Evolutionary conservation across 2,797 vertebrate species (phyloP), one percentile per base, ranked within the genome.

Genomic region (Diplodus puntazzo): DNA sequence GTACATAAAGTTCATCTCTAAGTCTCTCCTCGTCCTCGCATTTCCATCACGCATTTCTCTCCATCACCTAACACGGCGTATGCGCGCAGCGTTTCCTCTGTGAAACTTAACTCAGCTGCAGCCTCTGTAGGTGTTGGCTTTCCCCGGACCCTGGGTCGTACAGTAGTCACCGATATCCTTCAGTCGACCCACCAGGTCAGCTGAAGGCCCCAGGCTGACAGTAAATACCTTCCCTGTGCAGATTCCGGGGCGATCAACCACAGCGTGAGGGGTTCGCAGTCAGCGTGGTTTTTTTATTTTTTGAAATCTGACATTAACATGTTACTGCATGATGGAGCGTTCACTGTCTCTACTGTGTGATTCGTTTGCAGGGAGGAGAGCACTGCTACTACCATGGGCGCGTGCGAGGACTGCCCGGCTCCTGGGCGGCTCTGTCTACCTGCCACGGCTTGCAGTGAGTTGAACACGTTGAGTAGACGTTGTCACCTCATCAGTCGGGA

Each of bases 311-410:
- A 71, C 17, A 27, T 83, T 42, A 60, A 27, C 54, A 10, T 27
- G 77, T 76, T 61, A 74, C 72, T 57, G 55, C 39, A 72, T 21
- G 73, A 70, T 66, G 61, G 27, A 16, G 73, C 42, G 8, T 69
- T 79, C 5, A 2, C 20, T 69, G 54, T 85, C 73, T 69, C 18
- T 34, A 73, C 16, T 69, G 16, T 73, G 1, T 69, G 43, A 45
- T 83, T 70, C 77, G 43, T 72, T 77, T 90, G 17, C 93, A 98
- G 97, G 97, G 96, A 67, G 96, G 96, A 46, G 98, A 99, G 83
- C 97, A 99, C 91, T 99, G 98, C 90, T 99, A 98, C 92, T 99
- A 99, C 94, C 97, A 99, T 8, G 98, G 98, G 16, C 88, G 75
- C 46, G 74, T 99, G 54, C 95, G 98, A 42, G 97, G 95, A 34